These are phyloP conservation scores for Caenorhabditis inopinata DNA, from an alignment of 1,140 invertebrate genomes.

Conservation along the genomic window DNA sequence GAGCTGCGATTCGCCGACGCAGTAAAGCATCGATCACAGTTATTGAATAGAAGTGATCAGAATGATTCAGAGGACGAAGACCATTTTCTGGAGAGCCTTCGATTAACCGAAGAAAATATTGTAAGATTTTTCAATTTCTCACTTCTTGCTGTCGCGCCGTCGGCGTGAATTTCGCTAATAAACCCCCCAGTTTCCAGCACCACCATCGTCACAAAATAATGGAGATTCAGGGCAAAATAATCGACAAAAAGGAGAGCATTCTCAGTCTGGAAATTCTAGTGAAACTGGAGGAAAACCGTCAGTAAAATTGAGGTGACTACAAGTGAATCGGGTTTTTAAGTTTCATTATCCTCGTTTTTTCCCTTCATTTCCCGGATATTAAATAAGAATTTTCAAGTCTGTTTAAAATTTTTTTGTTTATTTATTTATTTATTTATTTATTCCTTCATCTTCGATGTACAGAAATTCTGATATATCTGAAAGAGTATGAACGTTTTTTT, in stretches of 20 bases:
- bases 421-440: no score
- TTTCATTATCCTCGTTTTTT: no score
- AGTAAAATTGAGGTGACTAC: no score
- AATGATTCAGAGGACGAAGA: slow-evolving; percentile 6
- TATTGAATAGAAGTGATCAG: neutral
- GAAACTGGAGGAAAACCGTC: neutral
- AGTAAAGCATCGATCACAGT: neutral
- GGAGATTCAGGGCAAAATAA: slow-evolving; percentile 1
- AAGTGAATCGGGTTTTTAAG: no score
- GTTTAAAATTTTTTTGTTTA: no score
- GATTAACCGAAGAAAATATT: slow-evolving; percentile 1
- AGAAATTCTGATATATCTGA: no score
- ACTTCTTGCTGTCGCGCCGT: no score
- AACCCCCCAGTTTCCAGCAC: neutral
- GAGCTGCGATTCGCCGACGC: neutral
- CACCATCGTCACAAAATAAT: neutral
- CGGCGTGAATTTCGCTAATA: neutral
- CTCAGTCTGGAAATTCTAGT: neutral
- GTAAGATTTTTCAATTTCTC: neutral
- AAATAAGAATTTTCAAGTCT: no score
- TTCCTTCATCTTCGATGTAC: no score
- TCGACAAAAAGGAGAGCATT: slow-evolving; percentile 23
- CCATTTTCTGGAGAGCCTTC: neutral
- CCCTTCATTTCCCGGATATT: no score
- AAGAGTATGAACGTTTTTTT: no score